phyloP scores from a whole-genome alignment of 2,888 invertebrate genomes.

The Epistrophe eligans region DNA sequence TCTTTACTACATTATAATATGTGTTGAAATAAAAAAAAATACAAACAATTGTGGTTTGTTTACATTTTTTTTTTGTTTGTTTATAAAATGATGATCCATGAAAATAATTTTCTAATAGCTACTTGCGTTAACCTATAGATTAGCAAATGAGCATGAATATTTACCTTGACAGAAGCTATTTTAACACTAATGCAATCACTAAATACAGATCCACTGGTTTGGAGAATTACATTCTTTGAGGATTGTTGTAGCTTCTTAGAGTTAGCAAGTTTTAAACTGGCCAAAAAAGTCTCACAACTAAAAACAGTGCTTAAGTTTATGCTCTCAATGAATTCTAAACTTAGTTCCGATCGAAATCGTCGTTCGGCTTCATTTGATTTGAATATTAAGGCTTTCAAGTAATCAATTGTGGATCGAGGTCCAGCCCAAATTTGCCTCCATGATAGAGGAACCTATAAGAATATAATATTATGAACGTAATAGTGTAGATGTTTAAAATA shows the following conservation, averaged over 20 bases:
- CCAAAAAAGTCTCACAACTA: constrained; percentile 82
- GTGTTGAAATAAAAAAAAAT: background rate
- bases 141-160: constrained; percentile 2
- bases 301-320: constrained; percentile 81
- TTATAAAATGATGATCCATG: constrained; percentile 11
- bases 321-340: constrained; percentile 79
- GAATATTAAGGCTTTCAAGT: constrained; percentile 80
- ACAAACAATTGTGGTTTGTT: constrained; percentile 14
- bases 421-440: constrained; percentile 82
- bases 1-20: background rate
- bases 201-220: constrained; percentile 58
- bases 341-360: constrained; percentile 79
- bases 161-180: constrained; percentile 81
- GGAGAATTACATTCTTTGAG: constrained; percentile 79
- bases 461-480: background rate
- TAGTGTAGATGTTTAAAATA: background rate
- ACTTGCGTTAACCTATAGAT: too few species aligned
- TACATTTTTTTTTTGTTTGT: constrained; percentile 52
- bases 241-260: constrained; percentile 80
- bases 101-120: background rate
- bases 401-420: constrained; percentile 82
- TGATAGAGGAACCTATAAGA: constrained; percentile 79
- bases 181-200: constrained; percentile 77
- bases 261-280: constrained; percentile 82
- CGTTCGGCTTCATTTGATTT: constrained; percentile 81